Conservation (phyloP, 2,888 invertebrate genomes). For the Lasioglossum lativentre region DNA sequence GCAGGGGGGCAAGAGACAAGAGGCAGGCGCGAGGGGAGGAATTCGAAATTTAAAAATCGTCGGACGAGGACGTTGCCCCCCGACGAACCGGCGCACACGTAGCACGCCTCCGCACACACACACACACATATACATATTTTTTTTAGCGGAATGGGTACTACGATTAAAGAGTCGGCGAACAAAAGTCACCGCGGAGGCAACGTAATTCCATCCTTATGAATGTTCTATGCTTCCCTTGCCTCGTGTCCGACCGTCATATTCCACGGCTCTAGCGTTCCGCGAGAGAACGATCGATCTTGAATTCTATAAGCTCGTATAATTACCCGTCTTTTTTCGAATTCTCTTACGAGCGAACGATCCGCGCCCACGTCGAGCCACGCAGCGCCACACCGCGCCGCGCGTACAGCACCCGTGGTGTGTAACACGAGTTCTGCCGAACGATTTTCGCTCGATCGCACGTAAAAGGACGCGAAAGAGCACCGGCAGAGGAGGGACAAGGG, state of each 20-base stretch:
- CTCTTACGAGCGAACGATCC: neutral
- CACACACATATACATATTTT: slow-evolving; percentile 48
- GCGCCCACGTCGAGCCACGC: too few relatives aligned
- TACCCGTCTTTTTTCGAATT: slow-evolving; percentile 41
- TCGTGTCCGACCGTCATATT: slow-evolving; percentile 34
- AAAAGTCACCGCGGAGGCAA: slow-evolving; percentile 67
- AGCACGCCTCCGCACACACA: neutral
- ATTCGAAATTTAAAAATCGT: slow-evolving; percentile 67
- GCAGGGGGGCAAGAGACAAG: slow-evolving; percentile 11
- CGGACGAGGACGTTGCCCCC: slow-evolving; percentile 69
- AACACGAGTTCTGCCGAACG: neutral
- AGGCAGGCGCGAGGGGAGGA: slow-evolving; percentile 50
- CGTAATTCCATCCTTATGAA: slow-evolving; percentile 67
- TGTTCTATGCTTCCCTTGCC: slow-evolving; percentile 62
- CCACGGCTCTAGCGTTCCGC: slow-evolving; percentile 22
- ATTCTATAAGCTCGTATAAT: slow-evolving; percentile 58
- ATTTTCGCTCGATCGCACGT: slow-evolving; percentile 6
- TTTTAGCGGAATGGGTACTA: slow-evolving; percentile 60
- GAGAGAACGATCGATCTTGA: slow-evolving; percentile 52
- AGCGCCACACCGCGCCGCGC: neutral
- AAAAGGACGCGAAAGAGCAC: neutral
- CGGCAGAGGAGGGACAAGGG: neutral
- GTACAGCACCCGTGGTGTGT: too few relatives aligned
- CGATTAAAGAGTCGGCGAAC: slow-evolving; percentile 68
- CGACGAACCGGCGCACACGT: slow-evolving; percentile 16